Evolutionary conservation across 2,888 invertebrate species (phyloP), one percentile per base, ranked within the genome.

Genomic region (Agonopterix subpropinquella): DNA sequence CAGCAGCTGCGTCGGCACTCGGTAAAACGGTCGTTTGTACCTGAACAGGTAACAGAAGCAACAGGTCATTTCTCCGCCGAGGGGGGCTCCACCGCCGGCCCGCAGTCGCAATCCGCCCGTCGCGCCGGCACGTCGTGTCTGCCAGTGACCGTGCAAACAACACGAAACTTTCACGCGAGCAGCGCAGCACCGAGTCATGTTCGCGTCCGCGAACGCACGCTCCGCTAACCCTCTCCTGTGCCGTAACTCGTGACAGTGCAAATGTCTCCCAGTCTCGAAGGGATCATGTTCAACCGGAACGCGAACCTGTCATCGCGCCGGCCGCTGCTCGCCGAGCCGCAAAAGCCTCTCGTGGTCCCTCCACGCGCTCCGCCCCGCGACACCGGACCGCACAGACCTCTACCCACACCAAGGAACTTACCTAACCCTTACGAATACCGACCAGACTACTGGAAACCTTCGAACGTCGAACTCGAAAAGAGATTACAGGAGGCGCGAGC

Each of bases 221-320:
- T 65, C 68, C 68, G 67, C 67, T 76, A 72, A 70, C 58, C 64
- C 55, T 59, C 61, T 65, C 64, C 53, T 65, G 61, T 65, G 73
- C 60, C 63, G 62, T 61, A 60, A 64, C 52, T 80, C 65, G 77
- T 86, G 82, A 86, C 84, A 73, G 83, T 73, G 73, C 85, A 70
- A 80, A 88, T 88, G 88, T 86, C 88, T 79, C 88, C 87, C 64
- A 88, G 87, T 55, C 70, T 88, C 64, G 88, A 88, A 73, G 87
- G 81, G 64, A 83, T 80, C 72, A 88, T 88, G 88, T 88, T 88
- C 67, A 88, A 87, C 73, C 80, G 88, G 80, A 84, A 77, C 73
- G 73, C 81, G 61, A 83, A 82, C 67, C 73, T 87, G 73, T 88
- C 88, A 57, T 82, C 83, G 70, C 82, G 88, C 54, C 82, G 86